Base-by-base conservation (phyloP, 2,888 invertebrate genomes). In the Philopedon plagiatum region DNA sequence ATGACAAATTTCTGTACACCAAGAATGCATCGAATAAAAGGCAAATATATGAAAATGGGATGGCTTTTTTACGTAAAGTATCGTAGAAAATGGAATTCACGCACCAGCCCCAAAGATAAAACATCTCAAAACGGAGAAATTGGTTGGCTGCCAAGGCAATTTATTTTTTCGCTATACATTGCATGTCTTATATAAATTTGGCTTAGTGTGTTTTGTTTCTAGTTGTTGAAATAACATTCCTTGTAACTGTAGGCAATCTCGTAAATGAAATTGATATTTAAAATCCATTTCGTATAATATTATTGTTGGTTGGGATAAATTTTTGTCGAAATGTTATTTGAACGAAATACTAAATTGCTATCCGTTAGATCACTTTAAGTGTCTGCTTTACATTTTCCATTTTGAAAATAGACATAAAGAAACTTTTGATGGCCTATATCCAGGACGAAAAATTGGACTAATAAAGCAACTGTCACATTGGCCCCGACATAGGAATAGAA, bases 1-100 rank as follows among this genome's bases (percentile, higher is more conserved):
- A 79, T 80, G 79, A 74, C 68, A 71, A 73, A 66, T 73, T 73
- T 73, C 68, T 67, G 64, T 72, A 69, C 66, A 71, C 66, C 72
- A 67, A 76, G 72, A 67, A 66, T 70, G 75, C 63, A 73, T 72
- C 74, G 69, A 71, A 72, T 75, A 72, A 63, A 75, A 75, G 76
- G 74, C 82, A 81, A 82, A 83, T 83, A 83, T 84, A 84, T 83
- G 83, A 84, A 83, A 84, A 84, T 83, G 81, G 83, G 81, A 84
- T 83, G 81, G 82, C 80, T 83, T 82, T 83, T 84, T 83, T 81
- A 81, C 81, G 80, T 81, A 82, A 81, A 83, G 81, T 81, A 80
- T 81, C 80, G 79, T 72, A 79, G 80, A 81, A 80, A 82, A 83
- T 82, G 81, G 82, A 81, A 83, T 83, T 80, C 81, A 83, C 83